Percentiles rank a stretch among this genome's conserved stretches.
phyloP scores from a whole-genome alignment of 2,113 vertebrate genomes.

The Phalacrocorax pelagicus region DNA sequence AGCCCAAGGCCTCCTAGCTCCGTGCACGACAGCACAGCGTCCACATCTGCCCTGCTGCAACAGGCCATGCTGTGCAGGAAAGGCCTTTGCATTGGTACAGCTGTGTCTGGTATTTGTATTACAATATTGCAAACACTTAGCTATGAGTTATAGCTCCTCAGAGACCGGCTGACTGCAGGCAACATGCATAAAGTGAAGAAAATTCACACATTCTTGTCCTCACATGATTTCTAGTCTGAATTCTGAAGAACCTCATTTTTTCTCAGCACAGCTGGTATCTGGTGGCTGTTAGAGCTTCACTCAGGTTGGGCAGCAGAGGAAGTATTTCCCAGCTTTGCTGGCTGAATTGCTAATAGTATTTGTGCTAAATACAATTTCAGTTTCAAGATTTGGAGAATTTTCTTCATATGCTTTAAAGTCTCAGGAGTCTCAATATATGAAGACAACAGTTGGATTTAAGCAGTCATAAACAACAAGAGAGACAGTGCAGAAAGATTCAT shows the following conservation, averaged over 20 bases:
- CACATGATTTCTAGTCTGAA: background rate
- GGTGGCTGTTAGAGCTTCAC: background rate
- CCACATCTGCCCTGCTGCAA: background rate
- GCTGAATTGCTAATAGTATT: background rate
- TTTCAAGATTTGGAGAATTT: background rate
- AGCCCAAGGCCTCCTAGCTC: background rate
- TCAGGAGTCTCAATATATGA: background rate
- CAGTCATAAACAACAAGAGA: background rate
- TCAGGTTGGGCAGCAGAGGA: background rate
- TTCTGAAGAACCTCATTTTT: background rate
- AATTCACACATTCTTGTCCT: background rate
- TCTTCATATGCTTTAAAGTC: background rate
- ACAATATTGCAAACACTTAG: background rate
- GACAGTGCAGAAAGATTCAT: background rate
- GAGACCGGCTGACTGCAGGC: background rate
- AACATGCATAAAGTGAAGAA: background rate
- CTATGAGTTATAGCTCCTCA: background rate
- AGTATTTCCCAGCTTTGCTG: background rate
- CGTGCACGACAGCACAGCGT: background rate
- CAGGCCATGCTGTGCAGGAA: background rate
- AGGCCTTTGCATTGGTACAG: background rate
- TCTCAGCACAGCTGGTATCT: background rate
- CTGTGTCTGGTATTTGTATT: background rate
- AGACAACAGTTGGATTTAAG: background rate
- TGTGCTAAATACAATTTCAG: background rate